A percentile compares a stretch with the other conserved stretches of the same genome.
These are phyloP conservation scores for Drosophila miranda DNA, from an alignment of 1,140 invertebrate species.

Conservation along the genomic window DNA sequence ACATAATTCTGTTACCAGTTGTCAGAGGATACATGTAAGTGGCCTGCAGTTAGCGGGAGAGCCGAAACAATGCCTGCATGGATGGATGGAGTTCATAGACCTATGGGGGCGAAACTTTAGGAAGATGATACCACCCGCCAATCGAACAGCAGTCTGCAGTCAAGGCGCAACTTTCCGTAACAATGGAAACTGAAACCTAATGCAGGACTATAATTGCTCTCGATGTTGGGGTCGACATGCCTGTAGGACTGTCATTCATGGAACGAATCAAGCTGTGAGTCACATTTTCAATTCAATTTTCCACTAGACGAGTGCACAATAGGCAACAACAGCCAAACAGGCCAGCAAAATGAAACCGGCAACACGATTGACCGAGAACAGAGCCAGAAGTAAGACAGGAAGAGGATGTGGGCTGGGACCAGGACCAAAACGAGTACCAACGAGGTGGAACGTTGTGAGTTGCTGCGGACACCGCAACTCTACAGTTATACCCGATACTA, in stretches of 20 bases:
- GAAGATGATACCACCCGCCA: constrained; percentile 30
- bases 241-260: constrained; percentile 20
- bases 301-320: constrained; percentile 37
- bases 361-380: too few species aligned
- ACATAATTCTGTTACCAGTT: constrained; percentile 25
- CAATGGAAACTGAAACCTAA: constrained; percentile 20
- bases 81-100: not conserved
- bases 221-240: not conserved
- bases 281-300: constrained; percentile 37
- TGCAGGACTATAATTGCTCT: constrained; percentile 43
- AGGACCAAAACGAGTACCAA: not conserved
- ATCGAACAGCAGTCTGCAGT: constrained; percentile 41
- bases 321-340: not conserved
- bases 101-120: constrained; percentile 7
- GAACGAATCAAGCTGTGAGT: constrained; percentile 58
- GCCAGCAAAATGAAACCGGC: not conserved
- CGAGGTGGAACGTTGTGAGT: too few species aligned
- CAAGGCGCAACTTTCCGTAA: constrained; percentile 28
- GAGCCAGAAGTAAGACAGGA: too few species aligned
- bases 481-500: too few species aligned
- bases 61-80: constrained; percentile 2
- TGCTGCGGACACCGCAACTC: too few species aligned
- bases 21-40: too few species aligned
- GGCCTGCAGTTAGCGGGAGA: not conserved
- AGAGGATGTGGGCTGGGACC: too few species aligned